phyloP scores from a whole-genome alignment of 23 tunicate species.

The Diplosoma virens region DNA sequence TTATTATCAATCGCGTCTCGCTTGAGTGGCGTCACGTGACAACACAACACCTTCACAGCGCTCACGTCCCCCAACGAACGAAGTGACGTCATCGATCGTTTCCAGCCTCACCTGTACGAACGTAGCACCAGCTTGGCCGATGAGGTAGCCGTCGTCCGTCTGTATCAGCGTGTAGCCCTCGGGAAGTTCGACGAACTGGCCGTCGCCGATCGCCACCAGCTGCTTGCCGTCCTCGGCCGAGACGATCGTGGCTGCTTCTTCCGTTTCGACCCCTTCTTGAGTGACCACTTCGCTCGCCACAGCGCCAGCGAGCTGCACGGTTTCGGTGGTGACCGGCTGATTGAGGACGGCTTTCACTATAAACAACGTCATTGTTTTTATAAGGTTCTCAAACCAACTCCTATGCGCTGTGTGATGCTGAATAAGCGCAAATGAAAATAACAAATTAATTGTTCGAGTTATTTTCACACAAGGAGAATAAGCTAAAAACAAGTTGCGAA shows the following conservation, averaged over 20 bases:
- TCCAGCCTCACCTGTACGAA: slow-evolving; percentile 71
- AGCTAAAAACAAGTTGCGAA: too few species aligned
- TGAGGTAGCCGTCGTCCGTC: slow-evolving; percentile 92
- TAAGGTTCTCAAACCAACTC: too few species aligned
- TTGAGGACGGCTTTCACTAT: not conserved
- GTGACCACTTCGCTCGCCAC: not conserved
- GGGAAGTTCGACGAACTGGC: slow-evolving; percentile 91
- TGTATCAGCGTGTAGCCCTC: slow-evolving; percentile 94
- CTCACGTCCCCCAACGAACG: too few species aligned
- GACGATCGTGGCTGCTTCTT: slow-evolving; percentile 47
- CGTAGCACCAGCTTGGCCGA: slow-evolving; percentile 91
- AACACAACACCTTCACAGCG: too few species aligned
- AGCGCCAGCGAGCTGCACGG: not conserved
- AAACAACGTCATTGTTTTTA: not conserved
- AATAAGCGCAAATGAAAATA: too few species aligned
- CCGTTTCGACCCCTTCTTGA: not conserved
- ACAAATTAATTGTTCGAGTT: too few species aligned
- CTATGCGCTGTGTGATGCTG: too few species aligned
- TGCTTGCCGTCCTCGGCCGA: slow-evolving; percentile 83
- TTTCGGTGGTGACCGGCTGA: not conserved
- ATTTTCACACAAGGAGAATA: too few species aligned
- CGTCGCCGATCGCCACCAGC: slow-evolving; percentile 89
- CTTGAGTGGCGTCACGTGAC: too few species aligned
- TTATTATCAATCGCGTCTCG: too few species aligned
- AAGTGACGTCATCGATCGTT: not conserved